phyloP scores from a whole-genome alignment of 1,140 invertebrate species.

The Drosophila fuyamai region DNA sequence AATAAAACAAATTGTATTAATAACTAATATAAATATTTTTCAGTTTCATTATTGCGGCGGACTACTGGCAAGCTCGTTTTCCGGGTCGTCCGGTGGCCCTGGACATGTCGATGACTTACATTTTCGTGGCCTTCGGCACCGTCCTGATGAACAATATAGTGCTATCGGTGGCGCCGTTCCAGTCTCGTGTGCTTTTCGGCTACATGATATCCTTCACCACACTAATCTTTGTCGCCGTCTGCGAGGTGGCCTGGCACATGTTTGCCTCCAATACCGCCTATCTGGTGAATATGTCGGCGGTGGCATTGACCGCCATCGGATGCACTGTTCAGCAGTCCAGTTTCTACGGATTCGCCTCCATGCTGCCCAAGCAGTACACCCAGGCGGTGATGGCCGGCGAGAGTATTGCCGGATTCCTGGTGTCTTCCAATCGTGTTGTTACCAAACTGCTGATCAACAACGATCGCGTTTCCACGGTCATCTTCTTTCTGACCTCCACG shows the following conservation, averaged over 20 bases:
- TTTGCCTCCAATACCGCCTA: constrained; percentile 90
- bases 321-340: constrained; percentile 96
- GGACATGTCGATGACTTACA: constrained; percentile 96
- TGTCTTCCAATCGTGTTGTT: constrained; percentile 92
- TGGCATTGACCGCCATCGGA: constrained; percentile 93
- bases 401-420: constrained; percentile 95
- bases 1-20: too few relatives aligned
- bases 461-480: constrained; percentile 91
- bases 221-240: constrained; percentile 92
- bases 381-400: constrained; percentile 97
- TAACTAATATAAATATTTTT: not conserved
- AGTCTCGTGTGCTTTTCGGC: constrained; percentile 94
- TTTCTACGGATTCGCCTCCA: constrained; percentile 97
- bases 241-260: constrained; percentile 93
- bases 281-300: constrained; percentile 92
- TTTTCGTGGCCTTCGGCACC: constrained; percentile 93
- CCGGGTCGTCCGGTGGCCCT: constrained; percentile 94
- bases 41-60: constrained; percentile 94
- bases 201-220: constrained; percentile 93
- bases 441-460: constrained; percentile 92
- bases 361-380: constrained; percentile 93
- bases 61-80: constrained; percentile 94
- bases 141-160: constrained; percentile 94
- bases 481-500: constrained; percentile 93
- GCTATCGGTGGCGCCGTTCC: constrained; percentile 92